A percentile compares a stretch with the other conserved stretches of the same genome.
These are phyloP conservation scores for Fistularia commersonii DNA, from an alignment of 2,797 vertebrate genomes.

Conservation along the genomic window DNA sequence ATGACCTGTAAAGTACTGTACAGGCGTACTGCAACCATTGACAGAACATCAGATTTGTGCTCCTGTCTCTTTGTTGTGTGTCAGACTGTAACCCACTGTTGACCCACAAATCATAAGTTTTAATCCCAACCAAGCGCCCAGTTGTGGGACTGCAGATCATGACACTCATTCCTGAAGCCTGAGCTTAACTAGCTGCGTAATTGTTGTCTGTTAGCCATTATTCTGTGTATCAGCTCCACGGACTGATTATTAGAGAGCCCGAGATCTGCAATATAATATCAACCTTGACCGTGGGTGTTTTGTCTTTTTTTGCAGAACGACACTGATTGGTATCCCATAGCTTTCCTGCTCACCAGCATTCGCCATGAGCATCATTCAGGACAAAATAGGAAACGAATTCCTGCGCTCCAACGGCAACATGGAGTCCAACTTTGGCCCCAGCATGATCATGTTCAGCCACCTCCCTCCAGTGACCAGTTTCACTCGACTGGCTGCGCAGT, in stretches of 20 bases:
- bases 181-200: constrained; percentile 29
- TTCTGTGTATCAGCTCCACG: too few species aligned
- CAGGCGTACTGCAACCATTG: not conserved
- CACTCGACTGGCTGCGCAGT: constrained; percentile 85
- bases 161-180: constrained; percentile 49
- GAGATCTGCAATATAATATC: too few species aligned
- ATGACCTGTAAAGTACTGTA: constrained; percentile 13
- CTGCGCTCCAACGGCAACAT: constrained; percentile 85
- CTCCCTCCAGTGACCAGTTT: constrained; percentile 96
- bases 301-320: constrained; percentile 64
- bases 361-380: constrained; percentile 83
- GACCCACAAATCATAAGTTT: constrained; percentile 57
- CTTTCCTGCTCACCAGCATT: constrained; percentile 45
- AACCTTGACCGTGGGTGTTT: not conserved
- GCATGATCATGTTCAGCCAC: constrained; percentile 98
- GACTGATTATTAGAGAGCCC: too few species aligned
- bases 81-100: constrained; percentile 50
- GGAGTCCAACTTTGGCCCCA: constrained; percentile 85
- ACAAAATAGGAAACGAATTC: constrained; percentile 89
- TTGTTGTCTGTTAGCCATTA: constrained; percentile 32
- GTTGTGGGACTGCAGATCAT: constrained; percentile 62
- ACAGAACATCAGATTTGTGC: constrained; percentile 4
- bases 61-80: constrained; percentile 26
- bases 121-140: constrained; percentile 67
- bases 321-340: constrained; percentile 64